Percentiles rank a stretch among this genome's conserved stretches.
Conservation (phyloP, 2,888 invertebrate species). For the Xanthorhoe spadicearia region DNA sequence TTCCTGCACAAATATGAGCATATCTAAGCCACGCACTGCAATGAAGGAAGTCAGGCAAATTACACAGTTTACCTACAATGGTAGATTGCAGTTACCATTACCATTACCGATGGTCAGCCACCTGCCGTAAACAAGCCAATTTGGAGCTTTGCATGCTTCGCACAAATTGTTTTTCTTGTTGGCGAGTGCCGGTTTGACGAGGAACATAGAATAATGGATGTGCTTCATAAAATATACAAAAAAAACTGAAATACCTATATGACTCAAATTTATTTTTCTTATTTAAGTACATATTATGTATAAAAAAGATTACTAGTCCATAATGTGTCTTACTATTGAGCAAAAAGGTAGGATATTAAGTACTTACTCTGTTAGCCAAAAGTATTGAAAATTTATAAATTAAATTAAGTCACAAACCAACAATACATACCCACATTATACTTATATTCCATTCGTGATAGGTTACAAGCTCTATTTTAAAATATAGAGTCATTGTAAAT, state of each 20-base stretch:
- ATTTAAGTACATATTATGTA: too few relatives aligned
- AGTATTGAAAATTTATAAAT: background rate
- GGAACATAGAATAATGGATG: constrained; percentile 33
- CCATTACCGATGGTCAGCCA: constrained; percentile 57
- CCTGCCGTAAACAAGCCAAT: constrained; percentile 71
- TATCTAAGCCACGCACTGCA: constrained; percentile 10
- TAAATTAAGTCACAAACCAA: too few relatives aligned
- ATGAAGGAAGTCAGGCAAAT: constrained; percentile 68
- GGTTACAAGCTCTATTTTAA: too few relatives aligned
- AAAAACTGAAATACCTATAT: background rate
- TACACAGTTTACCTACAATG: constrained; percentile 69
- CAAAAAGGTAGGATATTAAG: too few relatives aligned
- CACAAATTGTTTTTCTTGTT: constrained; percentile 71
- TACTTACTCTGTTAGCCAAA: too few relatives aligned
- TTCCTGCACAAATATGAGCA: background rate
- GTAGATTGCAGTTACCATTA: constrained; percentile 53
- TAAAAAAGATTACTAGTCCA: too few relatives aligned
- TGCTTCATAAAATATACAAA: constrained; percentile 30
- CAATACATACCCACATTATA: too few relatives aligned
- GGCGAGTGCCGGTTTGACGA: constrained; percentile 45
- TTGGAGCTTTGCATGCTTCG: constrained; percentile 64
- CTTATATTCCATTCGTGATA: too few relatives aligned
- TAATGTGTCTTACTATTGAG: too few relatives aligned
- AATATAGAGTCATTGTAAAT: too few relatives aligned
- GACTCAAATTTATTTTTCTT: too few relatives aligned